These are phyloP conservation scores for Ancistrus triradiatus DNA, from an alignment of 2,113 vertebrate genomes.

Conservation along the genomic window DNA sequence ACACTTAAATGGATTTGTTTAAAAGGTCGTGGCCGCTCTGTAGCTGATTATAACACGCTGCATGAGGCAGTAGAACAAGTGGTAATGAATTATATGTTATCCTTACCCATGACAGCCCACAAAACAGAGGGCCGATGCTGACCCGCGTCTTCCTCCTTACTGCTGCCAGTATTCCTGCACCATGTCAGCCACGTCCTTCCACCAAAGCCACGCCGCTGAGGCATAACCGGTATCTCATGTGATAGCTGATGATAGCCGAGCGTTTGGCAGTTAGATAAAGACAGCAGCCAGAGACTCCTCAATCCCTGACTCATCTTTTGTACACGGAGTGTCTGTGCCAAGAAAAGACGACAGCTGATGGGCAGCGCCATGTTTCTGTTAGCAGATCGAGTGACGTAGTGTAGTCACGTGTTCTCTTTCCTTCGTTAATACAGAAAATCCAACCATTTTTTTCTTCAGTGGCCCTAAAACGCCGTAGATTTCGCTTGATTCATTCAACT, in stretches of 20 bases:
- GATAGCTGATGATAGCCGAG: background rate
- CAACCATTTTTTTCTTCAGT: no score
- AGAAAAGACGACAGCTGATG: slow-evolving; percentile 8
- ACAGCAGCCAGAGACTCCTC: background rate
- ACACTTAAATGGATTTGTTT: no score
- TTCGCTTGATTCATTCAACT: no score
- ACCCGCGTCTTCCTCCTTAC: background rate
- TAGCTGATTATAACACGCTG: no score
- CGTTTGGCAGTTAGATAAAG: background rate
- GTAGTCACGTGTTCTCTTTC: slow-evolving; percentile 27
- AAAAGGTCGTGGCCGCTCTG: no score
- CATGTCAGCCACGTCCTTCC: background rate
- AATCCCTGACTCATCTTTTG: background rate
- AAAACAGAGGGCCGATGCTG: background rate
- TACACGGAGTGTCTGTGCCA: background rate
- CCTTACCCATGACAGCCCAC: no score
- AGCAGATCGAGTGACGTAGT: background rate
- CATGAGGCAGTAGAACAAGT: no score
- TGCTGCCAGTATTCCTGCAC: background rate
- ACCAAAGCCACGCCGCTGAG: background rate
- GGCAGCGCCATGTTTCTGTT: slow-evolving; percentile 45
- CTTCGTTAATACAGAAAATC: no score
- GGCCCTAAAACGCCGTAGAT: no score
- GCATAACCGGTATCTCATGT: background rate
- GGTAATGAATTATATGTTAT: no score